These are phyloP conservation scores for Hecatera dysodea DNA, from an alignment of 2,888 invertebrate genomes.

Conservation along the genomic window DNA sequence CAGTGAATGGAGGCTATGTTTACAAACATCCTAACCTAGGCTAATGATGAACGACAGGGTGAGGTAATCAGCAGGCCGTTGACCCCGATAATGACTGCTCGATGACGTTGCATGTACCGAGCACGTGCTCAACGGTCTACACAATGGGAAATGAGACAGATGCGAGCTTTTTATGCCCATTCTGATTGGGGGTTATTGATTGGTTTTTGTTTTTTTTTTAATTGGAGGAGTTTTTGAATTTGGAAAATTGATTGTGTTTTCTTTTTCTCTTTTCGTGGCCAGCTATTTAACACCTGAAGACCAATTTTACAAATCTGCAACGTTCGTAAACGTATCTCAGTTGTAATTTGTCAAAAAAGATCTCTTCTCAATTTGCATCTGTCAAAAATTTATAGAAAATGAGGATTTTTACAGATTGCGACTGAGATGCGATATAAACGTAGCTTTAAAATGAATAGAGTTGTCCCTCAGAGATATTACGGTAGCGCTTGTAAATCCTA, in stretches of 20 bases:
- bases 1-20: conserved; percentile 86
- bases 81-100: conserved; percentile 90
- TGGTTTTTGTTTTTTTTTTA: conserved; percentile 51
- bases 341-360: too few species aligned
- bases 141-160: conserved; percentile 76
- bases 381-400: too few species aligned
- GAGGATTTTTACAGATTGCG: too few species aligned
- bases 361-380: too few species aligned
- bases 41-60: conserved; percentile 90
- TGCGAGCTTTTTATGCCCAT: conserved; percentile 70
- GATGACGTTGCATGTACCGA: conserved; percentile 89
- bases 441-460: too few species aligned
- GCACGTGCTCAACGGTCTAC: conserved; percentile 75
- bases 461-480: background rate
- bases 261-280: background rate
- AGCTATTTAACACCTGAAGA: background rate
- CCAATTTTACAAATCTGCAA: too few species aligned
- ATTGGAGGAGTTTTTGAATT: background rate
- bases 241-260: conserved; percentile 1
- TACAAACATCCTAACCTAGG: conserved; percentile 91
- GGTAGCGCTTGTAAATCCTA: background rate
- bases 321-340: too few species aligned
- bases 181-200: conserved; percentile 62
- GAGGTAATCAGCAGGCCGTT: conserved; percentile 88
- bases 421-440: too few species aligned